phyloP scores from a whole-genome alignment of 2,113 vertebrate species.

The Dasypus novemcinctus region DNA sequence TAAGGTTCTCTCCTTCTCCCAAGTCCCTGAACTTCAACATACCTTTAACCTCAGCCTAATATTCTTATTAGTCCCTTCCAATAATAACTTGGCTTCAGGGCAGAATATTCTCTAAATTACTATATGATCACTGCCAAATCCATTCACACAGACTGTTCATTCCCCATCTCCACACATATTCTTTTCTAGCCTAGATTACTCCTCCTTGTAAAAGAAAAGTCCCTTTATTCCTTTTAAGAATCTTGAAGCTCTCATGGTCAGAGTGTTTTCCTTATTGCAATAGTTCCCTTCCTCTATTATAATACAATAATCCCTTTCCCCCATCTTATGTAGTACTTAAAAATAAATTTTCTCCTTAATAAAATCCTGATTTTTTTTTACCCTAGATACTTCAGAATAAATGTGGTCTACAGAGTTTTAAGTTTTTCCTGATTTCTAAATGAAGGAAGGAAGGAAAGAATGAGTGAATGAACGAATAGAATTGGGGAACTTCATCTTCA shows the following conservation, averaged over 20 bases:
- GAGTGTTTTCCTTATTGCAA: accelerated
- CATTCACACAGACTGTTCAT: not conserved
- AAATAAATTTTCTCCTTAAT: not conserved
- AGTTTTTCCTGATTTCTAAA: not conserved
- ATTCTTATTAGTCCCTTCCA: not conserved
- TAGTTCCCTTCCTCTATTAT: too few relatives aligned
- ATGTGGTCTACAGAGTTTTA: not conserved
- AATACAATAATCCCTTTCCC: too few relatives aligned
- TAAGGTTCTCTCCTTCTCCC: not conserved
- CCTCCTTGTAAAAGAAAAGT: not conserved
- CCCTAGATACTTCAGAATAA: not conserved
- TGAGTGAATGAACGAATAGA: not conserved
- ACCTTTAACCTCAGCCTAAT: not conserved
- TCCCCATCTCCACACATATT: not conserved
- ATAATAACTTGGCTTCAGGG: not conserved
- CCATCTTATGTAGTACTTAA: not conserved
- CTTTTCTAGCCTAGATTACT: not conserved
- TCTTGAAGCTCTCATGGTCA: accelerated
- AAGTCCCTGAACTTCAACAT: not conserved
- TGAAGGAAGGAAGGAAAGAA: not conserved
- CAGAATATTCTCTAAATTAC: not conserved
- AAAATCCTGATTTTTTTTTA: not conserved
- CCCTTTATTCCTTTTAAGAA: not conserved
- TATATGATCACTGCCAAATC: accelerated
- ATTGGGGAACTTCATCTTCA: not conserved